Evolutionary conservation across 2,888 invertebrate species (phyloP).

Genomic region (Barypeithes pellucidus): DNA sequence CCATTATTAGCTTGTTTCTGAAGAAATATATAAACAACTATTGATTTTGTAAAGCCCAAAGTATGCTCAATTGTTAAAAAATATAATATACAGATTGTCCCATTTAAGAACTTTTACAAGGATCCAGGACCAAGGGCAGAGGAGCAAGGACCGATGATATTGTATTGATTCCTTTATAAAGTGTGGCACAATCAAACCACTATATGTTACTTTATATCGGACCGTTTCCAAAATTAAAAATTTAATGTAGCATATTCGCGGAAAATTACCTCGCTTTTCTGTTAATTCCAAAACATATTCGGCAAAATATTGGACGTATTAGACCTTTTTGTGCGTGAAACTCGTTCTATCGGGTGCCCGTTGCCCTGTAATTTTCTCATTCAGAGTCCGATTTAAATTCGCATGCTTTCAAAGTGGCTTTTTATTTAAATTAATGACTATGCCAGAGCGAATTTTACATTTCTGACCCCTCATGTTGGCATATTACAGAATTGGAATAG

Average conservation of each 20-base stretch:
- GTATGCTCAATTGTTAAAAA: too few species aligned
- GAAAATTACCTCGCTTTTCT: constrained; percentile 42
- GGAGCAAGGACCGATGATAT: neutral
- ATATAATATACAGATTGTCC: too few species aligned
- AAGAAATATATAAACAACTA: too few species aligned
- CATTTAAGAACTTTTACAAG: too few species aligned
- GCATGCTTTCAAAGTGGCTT: constrained; percentile 48
- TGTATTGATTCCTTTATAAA: neutral
- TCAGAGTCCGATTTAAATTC: constrained; percentile 45
- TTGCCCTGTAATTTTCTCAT: constrained; percentile 42
- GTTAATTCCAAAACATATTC: constrained; percentile 46
- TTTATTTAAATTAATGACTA: constrained; percentile 52
- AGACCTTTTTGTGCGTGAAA: constrained; percentile 47
- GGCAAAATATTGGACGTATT: constrained; percentile 35
- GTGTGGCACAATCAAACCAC: neutral
- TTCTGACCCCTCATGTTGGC: constrained; percentile 31
- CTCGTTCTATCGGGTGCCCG: constrained; percentile 33
- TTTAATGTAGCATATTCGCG: constrained; percentile 39
- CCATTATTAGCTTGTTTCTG: too few species aligned
- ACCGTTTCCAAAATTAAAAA: constrained; percentile 38
- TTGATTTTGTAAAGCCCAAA: too few species aligned
- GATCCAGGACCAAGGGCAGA: too few species aligned
- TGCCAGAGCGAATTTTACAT: constrained; percentile 37
- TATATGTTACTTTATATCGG: neutral
- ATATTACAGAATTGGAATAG: constrained; percentile 29